Conservation (phyloP, 2,113 vertebrate genomes). For the Cololabis saira region DNA sequence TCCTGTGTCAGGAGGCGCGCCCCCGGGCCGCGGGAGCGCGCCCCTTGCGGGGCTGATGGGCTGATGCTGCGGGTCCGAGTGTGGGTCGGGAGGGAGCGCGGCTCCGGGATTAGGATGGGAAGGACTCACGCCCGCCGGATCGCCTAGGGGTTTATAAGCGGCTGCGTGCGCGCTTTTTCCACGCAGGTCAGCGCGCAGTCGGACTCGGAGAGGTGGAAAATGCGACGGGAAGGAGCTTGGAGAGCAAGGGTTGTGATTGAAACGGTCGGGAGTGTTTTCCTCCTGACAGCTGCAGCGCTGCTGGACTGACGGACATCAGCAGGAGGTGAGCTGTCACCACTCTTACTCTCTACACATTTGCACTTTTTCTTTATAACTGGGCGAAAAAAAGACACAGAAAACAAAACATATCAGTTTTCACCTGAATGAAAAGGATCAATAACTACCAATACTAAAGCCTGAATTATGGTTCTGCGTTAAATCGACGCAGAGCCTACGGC, state of each 20-base stretch:
- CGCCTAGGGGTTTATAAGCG: neutral
- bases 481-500: too few relatives aligned
- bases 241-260: neutral
- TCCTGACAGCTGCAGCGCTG: conserved; percentile 59
- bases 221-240: neutral
- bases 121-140: neutral
- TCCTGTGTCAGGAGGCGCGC: conserved; percentile 58
- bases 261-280: conserved; percentile 11
- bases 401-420: too few relatives aligned
- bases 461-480: too few relatives aligned
- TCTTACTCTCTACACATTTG: too few relatives aligned
- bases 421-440: too few relatives aligned
- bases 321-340: conserved; percentile 65
- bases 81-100: conserved; percentile 3
- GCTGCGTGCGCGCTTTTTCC: neutral
- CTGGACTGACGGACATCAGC: conserved; percentile 41
- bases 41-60: too few relatives aligned
- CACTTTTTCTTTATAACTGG: too few relatives aligned
- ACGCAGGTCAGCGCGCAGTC: neutral
- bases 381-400: too few relatives aligned
- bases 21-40: conserved; percentile 4
- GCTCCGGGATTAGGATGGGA: neutral
- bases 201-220: neutral
- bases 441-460: too few relatives aligned
- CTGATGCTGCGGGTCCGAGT: too few relatives aligned